Percentiles rank a stretch among this genome's conserved stretches.
Conservation (phyloP, 2,888 invertebrate genomes). For the Ptychoptera contaminata region DNA sequence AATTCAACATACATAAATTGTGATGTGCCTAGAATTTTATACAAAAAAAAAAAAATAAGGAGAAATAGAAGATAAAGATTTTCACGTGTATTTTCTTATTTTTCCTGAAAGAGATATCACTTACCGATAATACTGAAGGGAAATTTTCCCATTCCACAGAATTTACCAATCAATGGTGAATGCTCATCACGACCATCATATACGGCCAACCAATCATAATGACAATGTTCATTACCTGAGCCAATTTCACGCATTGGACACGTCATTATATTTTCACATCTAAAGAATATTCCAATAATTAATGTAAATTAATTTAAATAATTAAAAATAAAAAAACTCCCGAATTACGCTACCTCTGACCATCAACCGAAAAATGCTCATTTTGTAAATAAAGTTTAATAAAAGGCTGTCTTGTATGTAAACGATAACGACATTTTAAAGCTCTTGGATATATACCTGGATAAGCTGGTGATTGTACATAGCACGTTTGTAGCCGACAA, state of each 20-base stretch:
- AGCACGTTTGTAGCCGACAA: slow-evolving; percentile 79
- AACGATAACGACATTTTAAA: slow-evolving; percentile 77
- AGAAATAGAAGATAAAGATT: not conserved
- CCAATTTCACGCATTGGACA: slow-evolving; percentile 86
- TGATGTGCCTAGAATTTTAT: slow-evolving; percentile 44
- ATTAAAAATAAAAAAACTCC: no score
- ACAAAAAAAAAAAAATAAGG: slow-evolving; percentile 3
- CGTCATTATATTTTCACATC: slow-evolving; percentile 89
- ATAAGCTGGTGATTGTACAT: slow-evolving; percentile 85
- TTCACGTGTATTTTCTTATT: not conserved
- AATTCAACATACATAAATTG: slow-evolving; percentile 80
- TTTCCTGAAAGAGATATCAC: slow-evolving; percentile 9
- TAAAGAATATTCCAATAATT: no score
- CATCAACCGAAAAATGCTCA: slow-evolving; percentile 87
- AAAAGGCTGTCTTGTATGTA: slow-evolving; percentile 76
- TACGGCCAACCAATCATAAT: slow-evolving; percentile 76
- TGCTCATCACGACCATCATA: slow-evolving; percentile 83
- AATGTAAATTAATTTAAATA: not conserved
- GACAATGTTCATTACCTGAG: slow-evolving; percentile 74
- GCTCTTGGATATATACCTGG: slow-evolving; percentile 72
- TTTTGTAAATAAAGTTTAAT: slow-evolving; percentile 85
- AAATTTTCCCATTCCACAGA: slow-evolving; percentile 86
- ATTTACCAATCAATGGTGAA: slow-evolving; percentile 75
- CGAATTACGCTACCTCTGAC: slow-evolving; percentile 49
- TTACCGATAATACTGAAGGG: slow-evolving; percentile 78